A percentile compares a stretch with the other conserved stretches of the same genome.
These are phyloP conservation scores for Hippopotamus amphibius DNA, from an alignment of 2,113 vertebrate genomes.

Conservation along the genomic window DNA sequence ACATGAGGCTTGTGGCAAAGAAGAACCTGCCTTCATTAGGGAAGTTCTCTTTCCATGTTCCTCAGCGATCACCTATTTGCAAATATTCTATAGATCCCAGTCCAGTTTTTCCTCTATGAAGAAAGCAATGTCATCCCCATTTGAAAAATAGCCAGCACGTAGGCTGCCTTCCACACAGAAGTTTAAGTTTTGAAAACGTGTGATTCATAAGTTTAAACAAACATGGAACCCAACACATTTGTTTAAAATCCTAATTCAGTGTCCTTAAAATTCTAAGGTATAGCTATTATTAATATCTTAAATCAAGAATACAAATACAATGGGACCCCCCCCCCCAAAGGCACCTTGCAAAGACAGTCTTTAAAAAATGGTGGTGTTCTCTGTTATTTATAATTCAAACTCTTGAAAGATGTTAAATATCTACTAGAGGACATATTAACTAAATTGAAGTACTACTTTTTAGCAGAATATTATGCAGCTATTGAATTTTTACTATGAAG, in stretches of 20 bases:
- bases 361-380: background rate
- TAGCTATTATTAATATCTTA: background rate
- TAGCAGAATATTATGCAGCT: background rate
- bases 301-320: background rate
- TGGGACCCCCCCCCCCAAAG: background rate
- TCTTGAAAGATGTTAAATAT: background rate
- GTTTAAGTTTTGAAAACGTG: background rate
- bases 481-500: background rate
- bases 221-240: background rate
- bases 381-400: slow-evolving; percentile 18
- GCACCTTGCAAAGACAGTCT: background rate
- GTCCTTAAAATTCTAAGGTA: background rate
- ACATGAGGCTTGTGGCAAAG: background rate
- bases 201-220: slow-evolving; percentile 1
- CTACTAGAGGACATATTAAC: background rate
- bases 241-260: background rate
- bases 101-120: background rate
- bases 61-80: background rate
- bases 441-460: background rate
- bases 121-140: background rate
- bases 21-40: background rate
- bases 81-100: background rate
- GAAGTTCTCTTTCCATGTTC: background rate
- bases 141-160: background rate
- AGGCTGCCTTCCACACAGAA: background rate